Evolutionary conservation across 1,140 invertebrate species (phyloP).

Genomic region (Tetramorium simillimum): DNA sequence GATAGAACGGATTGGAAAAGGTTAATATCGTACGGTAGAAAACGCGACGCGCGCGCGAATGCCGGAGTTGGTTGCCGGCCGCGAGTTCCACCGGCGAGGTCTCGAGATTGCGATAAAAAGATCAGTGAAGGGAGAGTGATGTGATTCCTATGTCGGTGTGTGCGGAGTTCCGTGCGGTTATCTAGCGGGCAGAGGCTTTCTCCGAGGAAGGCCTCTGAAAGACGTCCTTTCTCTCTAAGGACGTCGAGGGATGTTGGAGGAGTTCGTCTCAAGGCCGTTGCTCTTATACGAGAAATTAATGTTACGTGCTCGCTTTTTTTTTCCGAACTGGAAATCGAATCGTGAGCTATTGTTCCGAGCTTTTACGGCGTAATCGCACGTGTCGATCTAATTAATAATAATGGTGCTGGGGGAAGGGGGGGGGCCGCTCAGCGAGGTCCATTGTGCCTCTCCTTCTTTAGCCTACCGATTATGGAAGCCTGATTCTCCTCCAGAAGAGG

Average conservation of each 20-base stretch:
- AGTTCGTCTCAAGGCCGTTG: constrained; percentile 73
- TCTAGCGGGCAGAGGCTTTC: constrained; percentile 68
- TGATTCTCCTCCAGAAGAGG: too few species aligned
- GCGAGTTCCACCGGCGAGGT: constrained; percentile 31
- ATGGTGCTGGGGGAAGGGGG: too few species aligned
- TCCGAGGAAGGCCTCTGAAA: constrained; percentile 69
- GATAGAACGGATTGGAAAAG: constrained; percentile 43
- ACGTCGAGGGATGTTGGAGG: constrained; percentile 65
- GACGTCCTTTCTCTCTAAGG: constrained; percentile 75
- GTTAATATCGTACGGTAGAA: constrained; percentile 56
- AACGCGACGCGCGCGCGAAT: constrained; percentile 52
- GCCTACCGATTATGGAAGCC: too few species aligned
- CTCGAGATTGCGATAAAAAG: constrained; percentile 55
- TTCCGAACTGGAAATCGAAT: constrained; percentile 7
- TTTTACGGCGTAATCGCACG: not conserved
- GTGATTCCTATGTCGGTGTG: constrained; percentile 38
- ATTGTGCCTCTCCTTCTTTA: too few species aligned
- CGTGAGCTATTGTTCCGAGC: not conserved
- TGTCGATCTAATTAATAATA: too few species aligned
- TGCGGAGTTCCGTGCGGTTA: constrained; percentile 46
- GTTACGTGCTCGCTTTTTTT: not conserved
- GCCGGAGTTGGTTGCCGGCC: constrained; percentile 13
- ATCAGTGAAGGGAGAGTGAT: constrained; percentile 70
- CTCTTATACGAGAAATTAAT: constrained; percentile 59
- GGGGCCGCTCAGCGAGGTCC: too few species aligned